These are phyloP conservation scores for Lethenteron reissneri DNA, from an alignment of 2,113 vertebrate genomes.

Conservation along the genomic window DNA sequence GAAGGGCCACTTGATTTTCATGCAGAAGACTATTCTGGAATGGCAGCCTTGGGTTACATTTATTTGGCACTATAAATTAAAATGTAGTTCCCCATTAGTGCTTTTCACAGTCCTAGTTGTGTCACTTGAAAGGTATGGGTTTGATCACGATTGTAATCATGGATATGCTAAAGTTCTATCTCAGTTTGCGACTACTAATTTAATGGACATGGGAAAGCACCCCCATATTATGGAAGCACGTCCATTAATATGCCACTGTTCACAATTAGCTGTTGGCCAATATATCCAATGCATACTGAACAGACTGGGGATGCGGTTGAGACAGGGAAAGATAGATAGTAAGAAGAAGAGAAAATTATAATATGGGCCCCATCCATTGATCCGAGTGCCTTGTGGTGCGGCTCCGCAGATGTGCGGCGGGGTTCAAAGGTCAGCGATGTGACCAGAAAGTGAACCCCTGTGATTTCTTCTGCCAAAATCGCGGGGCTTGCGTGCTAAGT, in stretches of 20 bases:
- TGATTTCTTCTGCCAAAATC: constrained; percentile 99
- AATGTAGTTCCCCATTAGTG: too few species aligned
- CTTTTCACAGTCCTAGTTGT: too few species aligned
- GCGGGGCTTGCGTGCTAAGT: constrained; percentile 99
- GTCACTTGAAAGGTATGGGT: too few species aligned
- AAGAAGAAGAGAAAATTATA: constrained; percentile 23
- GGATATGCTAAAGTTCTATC: too few species aligned
- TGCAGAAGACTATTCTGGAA: too few species aligned
- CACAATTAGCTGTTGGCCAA: not conserved
- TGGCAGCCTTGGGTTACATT: too few species aligned
- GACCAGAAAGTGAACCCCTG: constrained; percentile 99
- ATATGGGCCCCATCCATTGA: constrained; percentile 12
- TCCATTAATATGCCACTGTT: not conserved
- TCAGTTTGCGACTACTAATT: too few species aligned
- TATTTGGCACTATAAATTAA: too few species aligned
- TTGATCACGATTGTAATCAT: too few species aligned
- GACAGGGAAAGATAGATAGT: not conserved
- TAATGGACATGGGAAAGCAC: not conserved
- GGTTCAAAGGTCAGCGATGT: constrained; percentile 99
- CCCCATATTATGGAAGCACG: not conserved
- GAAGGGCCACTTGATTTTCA: too few species aligned
- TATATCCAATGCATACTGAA: not conserved
- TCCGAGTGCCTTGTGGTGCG: constrained; percentile 54
- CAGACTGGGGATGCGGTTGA: not conserved
- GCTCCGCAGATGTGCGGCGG: constrained; percentile 99